phyloP scores from a whole-genome alignment of 2,113 vertebrate species.

The Daphoenositta chrysoptera region DNA sequence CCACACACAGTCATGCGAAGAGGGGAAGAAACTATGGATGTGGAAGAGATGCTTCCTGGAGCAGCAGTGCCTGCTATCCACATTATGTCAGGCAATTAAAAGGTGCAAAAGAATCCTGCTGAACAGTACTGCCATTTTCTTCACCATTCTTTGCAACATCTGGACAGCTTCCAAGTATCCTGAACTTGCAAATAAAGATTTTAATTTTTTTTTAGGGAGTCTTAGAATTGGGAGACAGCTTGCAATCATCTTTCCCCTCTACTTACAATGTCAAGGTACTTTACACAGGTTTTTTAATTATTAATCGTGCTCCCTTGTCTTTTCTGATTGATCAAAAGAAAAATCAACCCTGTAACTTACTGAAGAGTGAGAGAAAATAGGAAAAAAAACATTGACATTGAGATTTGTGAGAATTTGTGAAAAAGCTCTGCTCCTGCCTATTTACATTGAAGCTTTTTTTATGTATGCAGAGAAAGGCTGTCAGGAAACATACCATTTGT shows the following conservation, averaged over 20 bases:
- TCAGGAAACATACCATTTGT: not conserved
- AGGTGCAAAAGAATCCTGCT: not conserved
- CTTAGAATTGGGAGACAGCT: not conserved
- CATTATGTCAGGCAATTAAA: not conserved
- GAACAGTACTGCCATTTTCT: not conserved
- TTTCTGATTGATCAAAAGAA: not conserved
- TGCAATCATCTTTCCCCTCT: not conserved
- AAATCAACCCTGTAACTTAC: not conserved
- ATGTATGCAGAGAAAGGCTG: not conserved
- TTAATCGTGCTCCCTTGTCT: not conserved
- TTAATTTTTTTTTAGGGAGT: not conserved
- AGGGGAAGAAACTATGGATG: not conserved
- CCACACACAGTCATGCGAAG: not conserved
- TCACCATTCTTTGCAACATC: not conserved
- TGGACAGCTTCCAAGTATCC: not conserved
- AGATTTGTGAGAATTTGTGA: not conserved
- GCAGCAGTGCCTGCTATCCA: not conserved
- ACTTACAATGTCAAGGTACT: not conserved
- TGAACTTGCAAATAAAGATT: not conserved
- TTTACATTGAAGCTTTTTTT: not conserved
- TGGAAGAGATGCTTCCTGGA: not conserved
- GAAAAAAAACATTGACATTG: not conserved
- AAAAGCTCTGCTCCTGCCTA: not conserved
- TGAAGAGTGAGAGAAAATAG: not conserved
- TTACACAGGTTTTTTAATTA: not conserved